These are phyloP conservation scores for Zosterops lateralis DNA, from an alignment of 2,113 vertebrate genomes.

Conservation along the genomic window DNA sequence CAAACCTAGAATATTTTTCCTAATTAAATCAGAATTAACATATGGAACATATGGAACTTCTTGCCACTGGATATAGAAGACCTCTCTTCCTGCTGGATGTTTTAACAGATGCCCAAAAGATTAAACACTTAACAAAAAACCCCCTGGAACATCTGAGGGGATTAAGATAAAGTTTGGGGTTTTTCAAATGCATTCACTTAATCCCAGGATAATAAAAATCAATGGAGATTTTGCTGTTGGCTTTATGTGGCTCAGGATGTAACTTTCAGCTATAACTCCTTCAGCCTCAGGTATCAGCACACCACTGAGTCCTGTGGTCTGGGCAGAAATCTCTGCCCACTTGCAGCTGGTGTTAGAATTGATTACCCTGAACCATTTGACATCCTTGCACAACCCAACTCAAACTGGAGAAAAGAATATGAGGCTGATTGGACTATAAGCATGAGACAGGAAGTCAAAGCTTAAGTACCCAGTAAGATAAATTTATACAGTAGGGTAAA, in stretches of 20 bases:
- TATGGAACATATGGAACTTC: rapidly evolving
- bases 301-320: background rate
- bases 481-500: background rate
- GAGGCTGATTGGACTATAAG: background rate
- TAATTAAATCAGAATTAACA: background rate
- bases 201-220: background rate
- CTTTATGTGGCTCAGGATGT: background rate
- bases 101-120: background rate
- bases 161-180: background rate
- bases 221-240: background rate
- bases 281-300: background rate
- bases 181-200: background rate
- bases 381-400: background rate
- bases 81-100: background rate
- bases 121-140: background rate
- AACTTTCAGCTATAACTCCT: background rate
- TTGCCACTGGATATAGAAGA: background rate
- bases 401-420: background rate
- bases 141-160: background rate
- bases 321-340: background rate
- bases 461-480: background rate
- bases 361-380: background rate
- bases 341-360: background rate
- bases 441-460: background rate
- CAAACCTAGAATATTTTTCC: background rate